Base-by-base conservation (phyloP, 1,140 invertebrate genomes). In the Helicoverpa armigera region DNA sequence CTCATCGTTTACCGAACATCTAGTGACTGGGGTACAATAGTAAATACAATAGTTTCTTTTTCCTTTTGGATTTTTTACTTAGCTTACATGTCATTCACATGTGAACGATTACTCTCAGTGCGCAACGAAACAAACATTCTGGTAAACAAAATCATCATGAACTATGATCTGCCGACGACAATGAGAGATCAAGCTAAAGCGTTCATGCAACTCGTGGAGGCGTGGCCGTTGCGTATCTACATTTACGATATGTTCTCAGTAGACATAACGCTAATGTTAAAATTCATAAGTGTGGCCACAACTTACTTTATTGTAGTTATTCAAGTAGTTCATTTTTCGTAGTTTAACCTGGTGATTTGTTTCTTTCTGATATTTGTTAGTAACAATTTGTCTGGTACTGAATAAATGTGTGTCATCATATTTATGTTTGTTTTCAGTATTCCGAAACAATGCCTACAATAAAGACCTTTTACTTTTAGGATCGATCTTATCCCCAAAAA, bases 171-270 rank as follows among this genome's bases (percentile, higher is more conserved):
- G 11, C 86, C 88, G 0, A 69, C 78, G 31, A 65, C 16, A 18
- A 88, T 87, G 77, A 80, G 88, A 54, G 69, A 54, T 14, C 69
- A 72, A 82, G 90, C 91, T 12, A 91, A 92, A 78, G 83, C 85
- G 11, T 90, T 92, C 63, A 86, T 88, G 81, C 78, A 90, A 50
- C 67, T 91, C 10, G 85, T 88, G 13, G 83, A 88, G 61, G 85
- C 87, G 1, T 87, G 88, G 86, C 87, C 82, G 3, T 31, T 91
- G 31, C 31, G 77, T 13, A 82, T 90, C 23, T 81, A 67, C 50
- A 83, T 89, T 63, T 91, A 87, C 54, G 82, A 88, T 35, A 89
- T 92, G 88, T 87, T 89, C 60, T 80, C 84, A 10, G 83, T 92
- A 10, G 84, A 92, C 69, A 85, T 89, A 31, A 84, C 87, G 12